phyloP scores from a whole-genome alignment of 2,888 invertebrate species.

The Yponomeuta plumbellus region DNA sequence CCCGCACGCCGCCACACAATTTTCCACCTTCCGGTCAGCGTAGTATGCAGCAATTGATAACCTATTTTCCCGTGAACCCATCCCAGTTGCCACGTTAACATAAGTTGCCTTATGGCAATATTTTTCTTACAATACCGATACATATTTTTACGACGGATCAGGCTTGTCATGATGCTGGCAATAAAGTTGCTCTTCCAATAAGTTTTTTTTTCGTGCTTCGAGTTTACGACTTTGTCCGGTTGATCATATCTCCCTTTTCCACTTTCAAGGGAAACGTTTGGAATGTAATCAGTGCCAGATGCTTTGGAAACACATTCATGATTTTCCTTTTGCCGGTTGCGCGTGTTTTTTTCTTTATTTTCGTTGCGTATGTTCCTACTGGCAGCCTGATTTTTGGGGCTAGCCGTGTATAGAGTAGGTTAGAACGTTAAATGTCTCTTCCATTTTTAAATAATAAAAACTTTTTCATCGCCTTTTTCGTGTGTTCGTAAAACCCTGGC shows the following conservation, averaged over 20 bases:
- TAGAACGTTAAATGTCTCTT: not conserved
- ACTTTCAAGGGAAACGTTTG: slow-evolving; percentile 1
- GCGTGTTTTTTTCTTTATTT: slow-evolving; percentile 2
- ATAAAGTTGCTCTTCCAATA: slow-evolving; percentile 17
- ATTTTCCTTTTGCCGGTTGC: not conserved
- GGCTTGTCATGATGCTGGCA: slow-evolving; percentile 16
- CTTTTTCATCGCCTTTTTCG: not conserved
- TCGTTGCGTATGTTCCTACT: not conserved
- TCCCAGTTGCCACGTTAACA: slow-evolving; percentile 16
- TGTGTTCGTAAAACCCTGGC: not conserved
- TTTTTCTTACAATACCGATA: slow-evolving; percentile 17
- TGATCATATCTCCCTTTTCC: slow-evolving; percentile 13
- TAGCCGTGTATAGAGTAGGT: not conserved
- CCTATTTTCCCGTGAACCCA: slow-evolving; percentile 12
- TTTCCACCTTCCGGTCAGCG: slow-evolving; percentile 8
- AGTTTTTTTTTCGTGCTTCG: slow-evolving; percentile 16
- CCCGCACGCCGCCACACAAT: slow-evolving; percentile 4
- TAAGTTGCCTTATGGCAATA: slow-evolving; percentile 15
- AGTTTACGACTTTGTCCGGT: slow-evolving; percentile 14
- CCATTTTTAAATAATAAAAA: no score
- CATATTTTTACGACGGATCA: slow-evolving; percentile 19
- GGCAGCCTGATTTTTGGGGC: not conserved
- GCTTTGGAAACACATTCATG: slow-evolving; percentile 6
- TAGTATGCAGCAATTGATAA: slow-evolving; percentile 8
- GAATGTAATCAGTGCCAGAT: slow-evolving; percentile 13